Evolutionary conservation across 1,140 invertebrate genomes (phyloP).

Genomic region (Lordiphosa mommai): DNA sequence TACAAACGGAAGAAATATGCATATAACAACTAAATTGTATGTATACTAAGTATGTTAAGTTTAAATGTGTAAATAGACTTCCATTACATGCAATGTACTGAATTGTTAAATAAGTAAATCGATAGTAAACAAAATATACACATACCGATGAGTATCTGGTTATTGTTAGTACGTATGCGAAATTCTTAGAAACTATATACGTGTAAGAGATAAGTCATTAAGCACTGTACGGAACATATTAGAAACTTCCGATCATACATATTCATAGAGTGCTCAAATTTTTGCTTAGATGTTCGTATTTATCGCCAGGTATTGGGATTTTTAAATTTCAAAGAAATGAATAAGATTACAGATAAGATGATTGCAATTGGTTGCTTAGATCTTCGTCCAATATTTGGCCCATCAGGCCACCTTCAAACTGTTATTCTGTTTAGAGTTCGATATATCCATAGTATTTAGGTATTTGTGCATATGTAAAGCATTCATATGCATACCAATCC

Average conservation of each 20-base stretch:
- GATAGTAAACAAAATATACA: conserved; percentile 7
- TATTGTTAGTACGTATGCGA: conserved; percentile 23
- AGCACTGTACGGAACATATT: not conserved
- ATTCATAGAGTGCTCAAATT: conserved; percentile 22
- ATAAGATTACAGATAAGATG: conserved; percentile 19
- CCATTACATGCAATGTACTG: conserved; percentile 48
- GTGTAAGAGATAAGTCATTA: conserved; percentile 1
- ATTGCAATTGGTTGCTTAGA: conserved; percentile 33
- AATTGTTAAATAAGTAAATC: conserved; percentile 40
- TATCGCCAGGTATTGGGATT: conserved; percentile 40
- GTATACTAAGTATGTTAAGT: conserved; percentile 40
- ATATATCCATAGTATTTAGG: conserved; percentile 38
- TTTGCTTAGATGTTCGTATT: conserved; percentile 43
- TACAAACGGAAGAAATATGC: conserved; percentile 24
- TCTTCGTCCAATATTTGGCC: conserved; percentile 34
- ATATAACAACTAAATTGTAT: conserved; percentile 48
- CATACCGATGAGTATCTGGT: not conserved
- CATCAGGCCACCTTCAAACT: conserved; percentile 29
- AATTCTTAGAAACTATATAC: conserved; percentile 15
- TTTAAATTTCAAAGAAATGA: conserved; percentile 19
- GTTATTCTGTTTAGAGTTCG: conserved; percentile 40
- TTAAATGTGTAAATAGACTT: conserved; percentile 63
- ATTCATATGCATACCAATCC: conserved; percentile 14
- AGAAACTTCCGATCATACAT: conserved; percentile 1
- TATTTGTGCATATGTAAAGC: conserved; percentile 24